Evolutionary conservation across 2,113 vertebrate genomes (phyloP), one percentile per base, ranked within the genome.

Genomic region (Eudyptes chrysolophus): DNA sequence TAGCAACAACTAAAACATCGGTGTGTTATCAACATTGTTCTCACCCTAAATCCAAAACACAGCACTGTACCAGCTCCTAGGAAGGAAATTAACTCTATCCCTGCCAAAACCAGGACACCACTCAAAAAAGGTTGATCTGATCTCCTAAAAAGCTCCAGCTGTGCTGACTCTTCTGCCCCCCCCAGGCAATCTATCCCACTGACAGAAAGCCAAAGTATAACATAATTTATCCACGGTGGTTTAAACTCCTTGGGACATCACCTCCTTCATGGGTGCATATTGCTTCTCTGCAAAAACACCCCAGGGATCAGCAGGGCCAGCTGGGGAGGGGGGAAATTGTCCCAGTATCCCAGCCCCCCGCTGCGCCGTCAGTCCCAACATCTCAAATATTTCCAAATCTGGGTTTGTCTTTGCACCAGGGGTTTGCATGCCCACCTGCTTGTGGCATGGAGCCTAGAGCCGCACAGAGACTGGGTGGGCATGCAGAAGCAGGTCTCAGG

Each of bases 401-500:
- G 19, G 5, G 44, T 55, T 29, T 78, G 34, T 12, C n/a, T 83
- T 42, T 52, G 34, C 57, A 48, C 6, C 46, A 19, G 42, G 13
- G 52, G 5, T 52, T 62, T 29, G 13, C 36, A 16, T 14, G 29
- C 4, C 46, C 64, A 27, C 16, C 60, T 65, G 36, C 34, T 13
- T 4, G 4, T 22, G 36, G 22, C 1, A 2, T 11, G 13, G 86
- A 70, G 49, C 64, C 24, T 70, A 44, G 21, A 62, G 51, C 42
- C 16, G 1, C 2, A 4, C 12, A 21, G 52, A n/a, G 62, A 24
- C 9, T 0, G 2, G n/a, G 11, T 16, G 38, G 40, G 13, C 22
- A 13, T 2, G 10, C 5, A 38, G 36, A 22, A 83, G 51, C 15
- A 55, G 72, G 32, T 26, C 30, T 15, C 49, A 24, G 8, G 32